Evolutionary conservation across 2,113 vertebrate genomes (phyloP), one percentile per base, ranked within the genome.

Genomic region (Potamarius usumacintae): DNA sequence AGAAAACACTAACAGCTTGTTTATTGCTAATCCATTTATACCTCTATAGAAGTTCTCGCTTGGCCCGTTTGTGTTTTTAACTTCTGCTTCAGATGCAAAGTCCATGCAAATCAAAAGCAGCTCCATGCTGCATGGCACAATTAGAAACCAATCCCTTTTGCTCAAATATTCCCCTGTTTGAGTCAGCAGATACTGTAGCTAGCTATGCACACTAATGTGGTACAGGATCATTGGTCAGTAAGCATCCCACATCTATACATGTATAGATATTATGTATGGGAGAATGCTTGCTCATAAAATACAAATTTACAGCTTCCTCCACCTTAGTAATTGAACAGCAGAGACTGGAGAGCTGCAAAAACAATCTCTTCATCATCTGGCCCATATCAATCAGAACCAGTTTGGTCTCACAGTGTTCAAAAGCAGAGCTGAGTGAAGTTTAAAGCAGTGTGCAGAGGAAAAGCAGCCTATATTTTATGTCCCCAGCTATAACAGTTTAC

Each of bases 31-130:
- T 72, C 69, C 53, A 60, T 7, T 50, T n/a, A 48, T 69, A 62
- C 34, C 53, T 30, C 50, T 12, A 22, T 60, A 42, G 12, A 78
- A 27, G 22, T 30, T 69, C 71, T 63, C 11, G 18, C 79, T 57
- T 58, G 82, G n/a, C 65, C 80, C 14, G 76, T 81, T 85, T 81
- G 5, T 76, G 76, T 72, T 48, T 42, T 7, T 7, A 34, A 52
- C 53, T 71, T 84, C 62, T 77, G 57, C 62, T 89, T 53, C 65
- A 42, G 52, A 87, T 63, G 81, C 88, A 89, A 86, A 89, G 62
- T 9, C 12, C 60, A 84, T 89, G 85, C 88, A 89, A 89, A 89
- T 87, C 52, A 6, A 27, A 87, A 50, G 27, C 76, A 15, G 55
- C 34, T 72, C 52, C 50, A 76, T 65, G 18, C 8, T 48, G 81